Evolutionary conservation across 53 echinoderm and acorn worm genomes (phyloP), one percentile per base, ranked within the genome.

Genomic region (Arbacia lixula): DNA sequence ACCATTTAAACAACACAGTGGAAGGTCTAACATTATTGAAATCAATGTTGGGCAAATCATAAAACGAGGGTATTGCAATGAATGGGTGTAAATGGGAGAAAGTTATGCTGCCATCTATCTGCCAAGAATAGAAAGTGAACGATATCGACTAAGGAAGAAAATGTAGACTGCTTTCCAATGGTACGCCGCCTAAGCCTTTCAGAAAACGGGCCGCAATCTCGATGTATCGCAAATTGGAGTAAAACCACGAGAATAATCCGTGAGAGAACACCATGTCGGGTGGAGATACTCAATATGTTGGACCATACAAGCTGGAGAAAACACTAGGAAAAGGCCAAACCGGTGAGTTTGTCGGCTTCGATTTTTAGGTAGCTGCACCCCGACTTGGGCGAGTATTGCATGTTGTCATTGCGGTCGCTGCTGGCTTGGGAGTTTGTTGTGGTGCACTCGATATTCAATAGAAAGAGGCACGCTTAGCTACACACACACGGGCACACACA

Each of bases 311-410:
- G 60, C 88, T 96, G 85, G 97, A 96, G 84, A 96, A 96, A 88
- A 96, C 97, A n/a, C 94, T 96, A 6, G 97, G 97, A 42, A 96
- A 96, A 64, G 97, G 97, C 27, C 97, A 96, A 73, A 96, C 97
- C 29, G 97, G 97, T 96, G 65, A 69, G 91, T 58, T 56, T 50
- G 24, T 71, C 16, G 8, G 46, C 46, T 10, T n/a, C n/a, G n/a
- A n/a, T n/a, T n/a, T n/a, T n/a, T n/a, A n/a, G n/a, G n/a, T n/a
- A n/a, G n/a, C n/a, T n/a, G n/a, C n/a, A n/a, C n/a, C n/a, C n/a
- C n/a, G n/a, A n/a, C n/a, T n/a, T n/a, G n/a, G n/a, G n/a, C n/a
- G n/a, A n/a, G n/a, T n/a, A n/a, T n/a, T n/a, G n/a, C n/a, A n/a
- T n/a, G n/a, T n/a, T n/a, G n/a, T n/a, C n/a, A n/a, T n/a, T n/a